These are phyloP conservation scores for Berghia stephanieae DNA, from an alignment of 1,140 invertebrate genomes.

Conservation along the genomic window DNA sequence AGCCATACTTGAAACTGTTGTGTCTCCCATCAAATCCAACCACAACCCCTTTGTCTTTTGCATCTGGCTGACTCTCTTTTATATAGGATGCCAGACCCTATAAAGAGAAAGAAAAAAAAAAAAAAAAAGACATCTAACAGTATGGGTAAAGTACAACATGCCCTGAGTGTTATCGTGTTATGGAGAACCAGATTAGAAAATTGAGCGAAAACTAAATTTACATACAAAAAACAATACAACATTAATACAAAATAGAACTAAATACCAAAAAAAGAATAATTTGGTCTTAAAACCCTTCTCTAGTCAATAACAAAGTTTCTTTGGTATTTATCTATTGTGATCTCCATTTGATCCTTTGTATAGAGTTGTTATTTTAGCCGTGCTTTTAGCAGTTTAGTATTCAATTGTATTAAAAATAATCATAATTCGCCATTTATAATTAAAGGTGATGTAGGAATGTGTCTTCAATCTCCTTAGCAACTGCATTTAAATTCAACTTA, in stretches of 20 bases:
- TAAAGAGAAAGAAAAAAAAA: slow-evolving; percentile 28
- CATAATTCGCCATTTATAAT: too few species aligned
- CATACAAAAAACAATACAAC: background rate
- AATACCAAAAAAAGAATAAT: background rate
- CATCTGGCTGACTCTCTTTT: slow-evolving; percentile 69
- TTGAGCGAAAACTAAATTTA: background rate
- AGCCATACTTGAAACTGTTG: slow-evolving; percentile 83
- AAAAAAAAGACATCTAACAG: background rate
- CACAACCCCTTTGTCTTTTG: slow-evolving; percentile 74
- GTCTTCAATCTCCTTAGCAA: too few species aligned
- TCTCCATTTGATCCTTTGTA: too few species aligned
- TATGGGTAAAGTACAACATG: too few species aligned
- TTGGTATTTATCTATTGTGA: too few species aligned
- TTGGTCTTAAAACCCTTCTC: too few species aligned
- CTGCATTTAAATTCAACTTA: too few species aligned
- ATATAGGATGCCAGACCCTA: slow-evolving; percentile 85
- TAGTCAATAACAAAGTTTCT: too few species aligned
- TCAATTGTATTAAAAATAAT: too few species aligned
- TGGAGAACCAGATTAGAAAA: background rate
- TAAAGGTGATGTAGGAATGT: too few species aligned
- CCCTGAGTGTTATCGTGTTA: background rate
- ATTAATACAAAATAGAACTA: background rate
- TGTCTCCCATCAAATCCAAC: slow-evolving; percentile 95
- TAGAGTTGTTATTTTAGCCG: too few species aligned
- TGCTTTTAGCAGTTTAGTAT: too few species aligned